These are phyloP conservation scores for Stegostoma tigrinum DNA, from an alignment of 2,113 vertebrate species.

Conservation along the genomic window DNA sequence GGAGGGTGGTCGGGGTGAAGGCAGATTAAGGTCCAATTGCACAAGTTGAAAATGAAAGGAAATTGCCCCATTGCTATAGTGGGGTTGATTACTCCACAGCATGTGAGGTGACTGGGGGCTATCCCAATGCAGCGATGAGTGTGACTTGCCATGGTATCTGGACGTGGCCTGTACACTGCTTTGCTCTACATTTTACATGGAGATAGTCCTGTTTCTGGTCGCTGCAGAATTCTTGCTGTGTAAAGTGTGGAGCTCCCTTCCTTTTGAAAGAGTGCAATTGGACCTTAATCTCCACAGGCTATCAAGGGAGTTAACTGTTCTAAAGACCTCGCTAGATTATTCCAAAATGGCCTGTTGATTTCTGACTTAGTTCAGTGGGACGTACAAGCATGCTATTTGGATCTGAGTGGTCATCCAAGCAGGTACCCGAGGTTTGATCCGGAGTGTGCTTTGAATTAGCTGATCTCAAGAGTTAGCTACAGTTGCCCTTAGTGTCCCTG, in stretches of 20 bases:
- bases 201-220: neutral
- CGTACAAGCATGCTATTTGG: neutral
- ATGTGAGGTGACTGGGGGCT: neutral
- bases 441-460: neutral
- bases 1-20: neutral
- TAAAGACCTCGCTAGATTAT: neutral
- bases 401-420: neutral
- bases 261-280: neutral
- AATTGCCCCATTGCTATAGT: neutral
- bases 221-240: neutral
- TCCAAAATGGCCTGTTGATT: neutral
- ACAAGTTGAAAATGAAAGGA: neutral
- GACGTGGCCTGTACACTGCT: neutral
- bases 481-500: neutral
- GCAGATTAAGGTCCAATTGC: no score
- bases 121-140: neutral
- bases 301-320: neutral
- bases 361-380: neutral
- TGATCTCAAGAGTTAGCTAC: neutral
- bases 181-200: neutral
- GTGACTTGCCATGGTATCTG: neutral
- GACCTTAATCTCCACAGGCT: neutral
- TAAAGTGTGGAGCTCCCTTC: neutral
- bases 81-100: neutral
- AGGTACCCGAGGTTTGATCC: neutral